These are phyloP conservation scores for Globia sparganii DNA, from an alignment of 2,888 invertebrate genomes.

Conservation along the genomic window DNA sequence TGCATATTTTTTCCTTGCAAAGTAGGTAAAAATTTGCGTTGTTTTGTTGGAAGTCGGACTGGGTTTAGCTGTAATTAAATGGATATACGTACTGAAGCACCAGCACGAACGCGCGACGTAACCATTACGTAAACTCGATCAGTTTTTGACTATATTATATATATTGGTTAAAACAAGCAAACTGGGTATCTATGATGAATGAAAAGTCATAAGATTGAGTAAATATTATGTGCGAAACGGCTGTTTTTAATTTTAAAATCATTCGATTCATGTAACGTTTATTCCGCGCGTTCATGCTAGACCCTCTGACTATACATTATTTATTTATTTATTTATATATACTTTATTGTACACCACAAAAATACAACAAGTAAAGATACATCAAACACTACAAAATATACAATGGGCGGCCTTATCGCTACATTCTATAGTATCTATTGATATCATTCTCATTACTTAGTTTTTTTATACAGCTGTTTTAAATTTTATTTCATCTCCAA, in stretches of 20 bases:
- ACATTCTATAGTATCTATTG: not conserved
- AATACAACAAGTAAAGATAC: too few relatives aligned
- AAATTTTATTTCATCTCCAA: slow-evolving; percentile 20
- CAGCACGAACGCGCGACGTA: not conserved
- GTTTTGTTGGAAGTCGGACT: not conserved
- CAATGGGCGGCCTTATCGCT: too few relatives aligned
- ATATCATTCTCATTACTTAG: not conserved
- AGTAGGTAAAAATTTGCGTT: not conserved
- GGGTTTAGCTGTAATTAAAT: slow-evolving; percentile 5
- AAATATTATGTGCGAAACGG: not conserved
- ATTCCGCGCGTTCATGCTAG: not conserved
- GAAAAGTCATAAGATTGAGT: not conserved
- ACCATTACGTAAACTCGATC: not conserved
- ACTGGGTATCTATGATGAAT: not conserved
- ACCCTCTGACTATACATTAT: not conserved
- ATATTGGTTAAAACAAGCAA: not conserved
- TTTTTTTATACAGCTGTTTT: not conserved
- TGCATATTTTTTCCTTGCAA: slow-evolving; percentile 28
- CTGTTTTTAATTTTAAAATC: not conserved
- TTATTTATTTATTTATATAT: too few relatives aligned
- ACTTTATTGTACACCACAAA: too few relatives aligned
- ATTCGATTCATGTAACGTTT: not conserved
- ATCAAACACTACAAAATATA: too few relatives aligned
- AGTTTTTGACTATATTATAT: too few relatives aligned
- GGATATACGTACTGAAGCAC: slow-evolving; percentile 3